Evolutionary conservation across 2,888 invertebrate genomes (phyloP).

Genomic region (Plemyria rubiginata): DNA sequence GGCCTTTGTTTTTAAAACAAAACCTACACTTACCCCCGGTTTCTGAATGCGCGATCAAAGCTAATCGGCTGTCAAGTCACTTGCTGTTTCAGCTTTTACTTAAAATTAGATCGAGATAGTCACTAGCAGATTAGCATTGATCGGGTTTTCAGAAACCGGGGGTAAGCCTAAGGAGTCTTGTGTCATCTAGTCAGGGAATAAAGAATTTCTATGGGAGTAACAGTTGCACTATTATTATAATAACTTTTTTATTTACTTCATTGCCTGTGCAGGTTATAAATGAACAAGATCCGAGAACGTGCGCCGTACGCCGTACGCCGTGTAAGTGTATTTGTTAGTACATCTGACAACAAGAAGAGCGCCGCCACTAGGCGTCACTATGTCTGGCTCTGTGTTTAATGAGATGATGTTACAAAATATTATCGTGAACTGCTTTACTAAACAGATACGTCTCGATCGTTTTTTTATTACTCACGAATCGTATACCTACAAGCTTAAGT

Average conservation of each 20-base stretch:
- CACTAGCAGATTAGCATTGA: too few species aligned
- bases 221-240: too few species aligned
- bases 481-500: background rate
- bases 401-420: slow-evolving; percentile 4
- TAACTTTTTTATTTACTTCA: background rate
- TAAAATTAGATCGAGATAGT: too few species aligned
- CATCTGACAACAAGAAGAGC: slow-evolving; percentile 2
- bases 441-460: background rate
- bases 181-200: too few species aligned
- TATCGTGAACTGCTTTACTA: background rate
- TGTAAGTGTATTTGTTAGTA: background rate
- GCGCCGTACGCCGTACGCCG: background rate
- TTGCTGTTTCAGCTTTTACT: too few species aligned
- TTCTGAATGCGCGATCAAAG: too few species aligned
- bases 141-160: too few species aligned
- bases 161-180: too few species aligned
- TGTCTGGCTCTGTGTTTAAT: slow-evolving; percentile 4
- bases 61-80: too few species aligned
- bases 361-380: slow-evolving; percentile 6
- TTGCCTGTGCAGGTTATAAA: background rate
- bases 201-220: too few species aligned
- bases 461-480: background rate
- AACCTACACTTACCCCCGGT: too few species aligned
- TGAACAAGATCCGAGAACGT: background rate
- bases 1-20: too few species aligned